These are phyloP conservation scores for Apis laboriosa DNA, from an alignment of 1,140 invertebrate species.

Conservation along the genomic window DNA sequence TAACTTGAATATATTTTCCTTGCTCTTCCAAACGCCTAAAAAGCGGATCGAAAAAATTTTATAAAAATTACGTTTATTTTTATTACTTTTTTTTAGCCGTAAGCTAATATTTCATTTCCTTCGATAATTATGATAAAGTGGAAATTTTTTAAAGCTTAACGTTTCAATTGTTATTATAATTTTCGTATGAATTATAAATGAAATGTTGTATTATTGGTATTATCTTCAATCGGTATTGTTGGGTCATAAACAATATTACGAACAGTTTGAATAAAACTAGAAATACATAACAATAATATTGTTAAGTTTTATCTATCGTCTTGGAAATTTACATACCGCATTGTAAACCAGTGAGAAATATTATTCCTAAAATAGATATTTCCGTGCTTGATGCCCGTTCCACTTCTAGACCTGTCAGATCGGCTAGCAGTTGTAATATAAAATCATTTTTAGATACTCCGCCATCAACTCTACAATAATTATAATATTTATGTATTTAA, in stretches of 20 bases:
- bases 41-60: background rate
- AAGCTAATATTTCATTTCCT: no score
- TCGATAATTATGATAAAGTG: no score
- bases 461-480: conserved; percentile 89
- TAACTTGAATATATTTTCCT: conserved; percentile 84
- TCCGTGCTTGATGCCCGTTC: conserved; percentile 86
- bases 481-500: no score
- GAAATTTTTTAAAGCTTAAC: no score
- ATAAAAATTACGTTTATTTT: no score
- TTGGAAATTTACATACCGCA: conserved; percentile 81
- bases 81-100: no score
- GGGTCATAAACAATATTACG: no score
- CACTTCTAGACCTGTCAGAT: conserved; percentile 88
- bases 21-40: conserved; percentile 87
- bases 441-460: conserved; percentile 96
- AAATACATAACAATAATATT: background rate
- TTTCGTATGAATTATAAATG: no score
- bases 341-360: conserved; percentile 90
- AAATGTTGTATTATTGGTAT: no score
- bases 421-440: conserved; percentile 91
- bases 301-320: no score
- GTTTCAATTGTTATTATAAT: no score
- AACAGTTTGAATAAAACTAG: background rate
- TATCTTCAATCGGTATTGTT: no score
- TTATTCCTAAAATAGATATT: conserved; percentile 90